Percentiles rank a stretch among this genome's conserved stretches.
phyloP scores from a whole-genome alignment of 2,113 vertebrate genomes.

The Felis catus region DNA sequence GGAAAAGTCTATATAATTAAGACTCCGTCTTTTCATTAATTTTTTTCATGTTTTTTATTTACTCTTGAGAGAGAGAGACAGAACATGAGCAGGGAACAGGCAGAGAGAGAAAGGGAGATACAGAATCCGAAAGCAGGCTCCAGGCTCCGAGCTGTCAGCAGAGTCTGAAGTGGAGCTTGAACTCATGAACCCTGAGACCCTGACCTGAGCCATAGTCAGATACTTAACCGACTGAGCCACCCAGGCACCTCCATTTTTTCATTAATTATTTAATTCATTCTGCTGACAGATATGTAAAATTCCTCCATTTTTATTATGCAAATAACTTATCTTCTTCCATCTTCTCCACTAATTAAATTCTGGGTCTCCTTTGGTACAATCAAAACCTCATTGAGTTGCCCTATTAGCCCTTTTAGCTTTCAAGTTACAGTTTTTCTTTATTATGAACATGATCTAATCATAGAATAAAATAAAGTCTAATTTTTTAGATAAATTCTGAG shows the following conservation, averaged over 20 bases:
- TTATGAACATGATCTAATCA: not conserved
- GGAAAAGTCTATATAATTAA: not conserved
- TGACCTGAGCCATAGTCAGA: no score
- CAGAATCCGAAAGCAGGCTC: no score
- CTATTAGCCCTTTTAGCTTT: not conserved
- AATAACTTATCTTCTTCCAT: not conserved
- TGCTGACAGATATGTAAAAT: not conserved
- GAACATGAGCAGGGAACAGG: no score
- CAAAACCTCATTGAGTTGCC: not conserved
- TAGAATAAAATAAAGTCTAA: not conserved
- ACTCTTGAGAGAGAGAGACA: no score
- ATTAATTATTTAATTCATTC: not conserved
- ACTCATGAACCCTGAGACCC: no score
- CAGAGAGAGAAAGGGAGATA: no score
- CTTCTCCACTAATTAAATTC: not conserved
- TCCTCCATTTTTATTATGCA: not conserved
- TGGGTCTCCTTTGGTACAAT: not conserved
- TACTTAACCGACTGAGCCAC: no score
- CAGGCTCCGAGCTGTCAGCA: no score
- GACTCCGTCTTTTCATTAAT: not conserved
- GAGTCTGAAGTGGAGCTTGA: no score
- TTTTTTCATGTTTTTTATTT: not conserved
- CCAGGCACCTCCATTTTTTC: not conserved
- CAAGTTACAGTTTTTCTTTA: not conserved
- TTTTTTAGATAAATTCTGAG: slow-evolving; percentile 10